Percentiles rank a stretch among this genome's conserved stretches.
Conservation (phyloP, 2,888 invertebrate genomes). For the Petrolisthes cinctipes region DNA sequence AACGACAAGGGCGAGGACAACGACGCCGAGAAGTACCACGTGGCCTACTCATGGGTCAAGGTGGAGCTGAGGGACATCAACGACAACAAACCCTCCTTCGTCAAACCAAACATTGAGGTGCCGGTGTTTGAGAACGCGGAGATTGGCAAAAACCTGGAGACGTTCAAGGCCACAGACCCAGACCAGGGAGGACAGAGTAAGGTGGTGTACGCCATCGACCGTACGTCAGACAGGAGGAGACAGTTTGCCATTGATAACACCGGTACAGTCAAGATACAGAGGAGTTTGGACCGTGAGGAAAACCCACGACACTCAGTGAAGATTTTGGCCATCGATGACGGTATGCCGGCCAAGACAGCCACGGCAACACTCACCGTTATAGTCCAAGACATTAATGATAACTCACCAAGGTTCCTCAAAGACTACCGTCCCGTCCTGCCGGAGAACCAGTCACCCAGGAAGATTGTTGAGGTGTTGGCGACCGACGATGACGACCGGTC, state of each 20-base stretch:
- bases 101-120: constrained; percentile 91
- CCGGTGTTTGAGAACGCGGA: constrained; percentile 88
- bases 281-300: constrained; percentile 92
- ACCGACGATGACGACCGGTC: constrained; percentile 94
- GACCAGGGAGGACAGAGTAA: constrained; percentile 77
- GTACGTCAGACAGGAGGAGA: constrained; percentile 90
- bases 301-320: constrained; percentile 96
- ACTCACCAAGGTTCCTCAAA: constrained; percentile 88
- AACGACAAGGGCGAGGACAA: constrained; percentile 83
- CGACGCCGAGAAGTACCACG: constrained; percentile 96
- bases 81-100: constrained; percentile 96
- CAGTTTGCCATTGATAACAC: constrained; percentile 92
- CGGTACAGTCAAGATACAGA: constrained; percentile 93
- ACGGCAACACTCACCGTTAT: constrained; percentile 94
- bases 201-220: constrained; percentile 87
- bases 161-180: constrained; percentile 94
- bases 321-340: constrained; percentile 94
- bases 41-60: constrained; percentile 95
- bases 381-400: constrained; percentile 95
- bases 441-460: constrained; percentile 91
- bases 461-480: constrained; percentile 91
- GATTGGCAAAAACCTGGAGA: constrained; percentile 89
- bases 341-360: constrained; percentile 91
- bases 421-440: constrained; percentile 83
- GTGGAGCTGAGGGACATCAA: constrained; percentile 91